phyloP scores from a whole-genome alignment of 2,113 vertebrate genomes.

The Prionailurus bengalensis region DNA sequence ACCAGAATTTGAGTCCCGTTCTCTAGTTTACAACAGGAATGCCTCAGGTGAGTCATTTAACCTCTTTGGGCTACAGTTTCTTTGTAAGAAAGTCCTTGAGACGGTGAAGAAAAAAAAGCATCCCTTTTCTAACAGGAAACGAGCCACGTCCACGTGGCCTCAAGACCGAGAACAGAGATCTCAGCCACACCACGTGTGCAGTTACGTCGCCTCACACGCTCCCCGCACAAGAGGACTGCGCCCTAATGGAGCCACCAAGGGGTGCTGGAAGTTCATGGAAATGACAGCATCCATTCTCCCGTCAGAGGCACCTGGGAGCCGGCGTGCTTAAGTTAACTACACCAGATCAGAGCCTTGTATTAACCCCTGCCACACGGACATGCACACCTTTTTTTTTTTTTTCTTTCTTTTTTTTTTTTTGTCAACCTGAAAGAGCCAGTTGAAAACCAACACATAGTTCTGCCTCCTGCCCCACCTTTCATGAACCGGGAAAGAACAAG shows the following conservation, averaged over 20 bases:
- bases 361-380: not conserved
- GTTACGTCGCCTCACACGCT: rapidly evolving
- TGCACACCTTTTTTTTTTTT: not conserved
- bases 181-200: rapidly evolving
- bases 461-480: not conserved
- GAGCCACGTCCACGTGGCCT: rapidly evolving
- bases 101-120: not conserved
- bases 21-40: not conserved
- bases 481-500: not conserved
- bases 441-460: not conserved
- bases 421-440: not conserved
- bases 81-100: not conserved
- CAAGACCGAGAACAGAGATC: rapidly evolving
- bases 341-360: not conserved
- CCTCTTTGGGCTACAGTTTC: not conserved
- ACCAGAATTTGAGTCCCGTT: not conserved
- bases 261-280: not conserved
- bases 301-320: not conserved
- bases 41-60: not conserved
- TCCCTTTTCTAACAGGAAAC: not conserved
- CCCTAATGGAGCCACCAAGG: not conserved
- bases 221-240: rapidly evolving
- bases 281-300: not conserved
- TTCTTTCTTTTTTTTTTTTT: not conserved
- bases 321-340: too few relatives aligned